Evolutionary conservation across 2,888 invertebrate genomes (phyloP), one percentile per base, ranked within the genome.

Genomic region (Drosophila peninsularis): DNA sequence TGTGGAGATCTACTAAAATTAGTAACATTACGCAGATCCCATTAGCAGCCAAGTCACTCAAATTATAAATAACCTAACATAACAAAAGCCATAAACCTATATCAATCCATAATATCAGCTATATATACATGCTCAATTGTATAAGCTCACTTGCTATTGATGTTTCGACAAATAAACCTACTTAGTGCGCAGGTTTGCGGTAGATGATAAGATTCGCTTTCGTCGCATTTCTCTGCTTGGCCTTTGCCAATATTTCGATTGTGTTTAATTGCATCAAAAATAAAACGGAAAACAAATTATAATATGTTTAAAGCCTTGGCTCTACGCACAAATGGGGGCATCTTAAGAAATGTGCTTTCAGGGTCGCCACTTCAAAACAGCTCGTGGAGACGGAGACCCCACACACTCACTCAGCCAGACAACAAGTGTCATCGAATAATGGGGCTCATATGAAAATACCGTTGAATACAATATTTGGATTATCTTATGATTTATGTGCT

Each of bases 401-500:
- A 53, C 49, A 55, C 47, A 60, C 37, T 3, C 52, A 36, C 52
- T 42, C 42, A 44, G 49, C 41, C 13, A 53, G 49, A 37, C 42
- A 61, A 62, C 75, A 82, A 86, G 80, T 80, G 88, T 80, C 87
- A 83, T 88, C 86, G 71, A 70, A 66, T 34, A 68, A 60, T 47
- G 27, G 41, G 45, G 57, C 27, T 63, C 32, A 54, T 49, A 49
- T 32, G 41, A 41, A 75, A 62, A 68, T 76, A 49, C 44, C 41
- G 32, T 62, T 53, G 41, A 21, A 58, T 52, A 69, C 83, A 77
- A 81, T 70, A 70, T 85, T 72, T 75, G 78, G 82, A 81, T 84
- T 81, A 87, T 75, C 79, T 47, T 76, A 62, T 85, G 89, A 89
- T 85, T 85, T 89, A 89, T 87, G 67, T 78, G 63, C 57, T 69